Evolutionary conservation across 1,140 invertebrate genomes (phyloP).

Genomic region (Ceratina calcarata): DNA sequence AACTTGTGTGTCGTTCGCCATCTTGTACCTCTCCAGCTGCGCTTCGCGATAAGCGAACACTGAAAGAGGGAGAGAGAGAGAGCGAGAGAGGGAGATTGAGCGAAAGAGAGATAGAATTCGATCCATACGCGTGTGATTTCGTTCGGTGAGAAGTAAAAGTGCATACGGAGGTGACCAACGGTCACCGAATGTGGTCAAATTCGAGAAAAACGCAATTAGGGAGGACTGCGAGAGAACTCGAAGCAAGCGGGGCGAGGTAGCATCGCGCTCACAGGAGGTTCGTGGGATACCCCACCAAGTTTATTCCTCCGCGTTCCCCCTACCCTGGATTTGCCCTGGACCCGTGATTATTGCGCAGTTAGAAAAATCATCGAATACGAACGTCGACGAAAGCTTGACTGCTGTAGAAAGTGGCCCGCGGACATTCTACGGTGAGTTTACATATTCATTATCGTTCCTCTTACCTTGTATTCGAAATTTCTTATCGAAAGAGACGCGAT

Average conservation of each 20-base stretch:
- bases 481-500: not conserved
- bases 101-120: constrained; percentile 30
- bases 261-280: constrained; percentile 58
- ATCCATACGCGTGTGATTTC: constrained; percentile 28
- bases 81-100: not conserved
- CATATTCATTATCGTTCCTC: not conserved
- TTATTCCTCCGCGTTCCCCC: constrained; percentile 59
- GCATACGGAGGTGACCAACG: constrained; percentile 60
- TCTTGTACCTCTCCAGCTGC: constrained; percentile 66
- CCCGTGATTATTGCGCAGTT: constrained; percentile 73
- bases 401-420: constrained; percentile 24
- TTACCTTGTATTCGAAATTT: not conserved
- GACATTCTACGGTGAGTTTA: constrained; percentile 39
- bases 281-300: constrained; percentile 58
- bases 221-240: constrained; percentile 64
- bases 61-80: not conserved
- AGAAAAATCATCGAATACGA: constrained; percentile 56
- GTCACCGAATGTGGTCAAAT: constrained; percentile 74
- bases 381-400: constrained; percentile 23
- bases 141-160: constrained; percentile 27
- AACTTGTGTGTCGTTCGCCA: constrained; percentile 63
- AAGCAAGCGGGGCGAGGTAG: constrained; percentile 65
- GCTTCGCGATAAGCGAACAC: constrained; percentile 7
- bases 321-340: constrained; percentile 62
- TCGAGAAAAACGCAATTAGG: constrained; percentile 54